Conservation (phyloP, 1,140 invertebrate genomes). For the Pseudomyrmex gracilis region DNA sequence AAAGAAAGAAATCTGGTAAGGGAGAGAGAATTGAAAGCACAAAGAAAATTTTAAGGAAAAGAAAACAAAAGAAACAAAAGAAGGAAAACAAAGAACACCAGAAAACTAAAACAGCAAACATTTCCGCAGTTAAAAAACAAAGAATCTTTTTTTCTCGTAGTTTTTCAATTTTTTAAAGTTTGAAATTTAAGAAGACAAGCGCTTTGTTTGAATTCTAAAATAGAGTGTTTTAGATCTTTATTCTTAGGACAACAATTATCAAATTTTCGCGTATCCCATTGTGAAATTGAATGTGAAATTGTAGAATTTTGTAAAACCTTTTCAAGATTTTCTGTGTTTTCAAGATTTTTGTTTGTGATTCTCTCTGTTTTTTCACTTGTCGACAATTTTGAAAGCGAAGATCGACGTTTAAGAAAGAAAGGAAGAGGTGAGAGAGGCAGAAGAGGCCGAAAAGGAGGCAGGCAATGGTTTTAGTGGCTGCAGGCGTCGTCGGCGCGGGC, state of each 20-base stretch:
- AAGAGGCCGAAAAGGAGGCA: constrained; percentile 71
- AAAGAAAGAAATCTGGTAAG: constrained; percentile 7
- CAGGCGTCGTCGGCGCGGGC: constrained; percentile 79
- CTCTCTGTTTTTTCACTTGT: constrained; percentile 2
- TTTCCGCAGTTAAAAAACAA: too few species aligned
- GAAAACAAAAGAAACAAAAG: background rate
- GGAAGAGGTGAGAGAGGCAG: constrained; percentile 9
- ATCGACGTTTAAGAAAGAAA: constrained; percentile 43
- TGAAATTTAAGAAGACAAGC: background rate
- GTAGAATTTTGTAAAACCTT: too few species aligned
- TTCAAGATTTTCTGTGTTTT: background rate
- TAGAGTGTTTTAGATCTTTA: background rate
- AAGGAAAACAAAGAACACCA: background rate
- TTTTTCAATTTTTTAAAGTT: background rate
- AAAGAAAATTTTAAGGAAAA: constrained; percentile 34
- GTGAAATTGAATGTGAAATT: too few species aligned
- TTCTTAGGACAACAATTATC: background rate
- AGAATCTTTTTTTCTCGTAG: background rate
- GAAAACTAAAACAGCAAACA: too few species aligned
- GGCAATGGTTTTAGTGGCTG: constrained; percentile 83
- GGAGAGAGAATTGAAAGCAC: constrained; percentile 11
- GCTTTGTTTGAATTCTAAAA: background rate
- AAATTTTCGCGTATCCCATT: too few species aligned
- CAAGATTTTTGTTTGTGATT: background rate
- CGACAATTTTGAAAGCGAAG: constrained; percentile 10